Percentiles rank a stretch among this genome's conserved stretches.
phyloP scores from a whole-genome alignment of 2,113 vertebrate species.

The Myxocyprinus asiaticus region DNA sequence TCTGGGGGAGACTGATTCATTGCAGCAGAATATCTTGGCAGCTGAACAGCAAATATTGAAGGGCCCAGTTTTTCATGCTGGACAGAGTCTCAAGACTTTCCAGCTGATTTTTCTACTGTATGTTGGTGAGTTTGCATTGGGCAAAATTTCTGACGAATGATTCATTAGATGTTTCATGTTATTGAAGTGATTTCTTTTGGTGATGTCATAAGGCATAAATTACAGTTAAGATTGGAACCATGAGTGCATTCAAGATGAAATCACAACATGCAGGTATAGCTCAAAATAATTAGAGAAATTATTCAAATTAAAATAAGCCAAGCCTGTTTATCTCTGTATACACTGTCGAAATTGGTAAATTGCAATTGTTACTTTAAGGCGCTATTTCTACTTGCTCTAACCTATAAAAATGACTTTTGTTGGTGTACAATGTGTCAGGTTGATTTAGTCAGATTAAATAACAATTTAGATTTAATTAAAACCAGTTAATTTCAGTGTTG shows the following conservation, averaged over 20 bases:
- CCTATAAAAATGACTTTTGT: too few relatives aligned
- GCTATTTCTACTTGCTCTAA: too few relatives aligned
- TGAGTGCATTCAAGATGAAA: too few relatives aligned
- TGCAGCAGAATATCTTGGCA: slow-evolving; percentile 36
- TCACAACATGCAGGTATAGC: background rate
- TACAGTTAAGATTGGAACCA: background rate
- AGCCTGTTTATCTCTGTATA: background rate
- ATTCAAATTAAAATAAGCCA: background rate
- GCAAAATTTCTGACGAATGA: background rate
- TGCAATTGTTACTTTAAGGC: too few relatives aligned
- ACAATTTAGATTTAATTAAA: too few relatives aligned
- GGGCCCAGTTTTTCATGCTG: background rate
- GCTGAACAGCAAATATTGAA: slow-evolving; percentile 23
- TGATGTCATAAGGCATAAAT: background rate
- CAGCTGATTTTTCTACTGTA: background rate
- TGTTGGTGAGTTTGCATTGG: background rate
- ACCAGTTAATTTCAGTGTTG: too few relatives aligned
- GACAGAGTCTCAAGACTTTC: background rate
- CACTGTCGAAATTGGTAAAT: too few relatives aligned
- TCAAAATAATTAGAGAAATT: background rate
- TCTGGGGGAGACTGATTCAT: slow-evolving; percentile 44
- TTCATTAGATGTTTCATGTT: background rate
- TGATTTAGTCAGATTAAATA: too few relatives aligned
- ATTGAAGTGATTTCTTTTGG: background rate
- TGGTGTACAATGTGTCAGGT: too few relatives aligned